phyloP scores from a whole-genome alignment of 2,113 vertebrate genomes.

The Pristiophorus japonicus region DNA sequence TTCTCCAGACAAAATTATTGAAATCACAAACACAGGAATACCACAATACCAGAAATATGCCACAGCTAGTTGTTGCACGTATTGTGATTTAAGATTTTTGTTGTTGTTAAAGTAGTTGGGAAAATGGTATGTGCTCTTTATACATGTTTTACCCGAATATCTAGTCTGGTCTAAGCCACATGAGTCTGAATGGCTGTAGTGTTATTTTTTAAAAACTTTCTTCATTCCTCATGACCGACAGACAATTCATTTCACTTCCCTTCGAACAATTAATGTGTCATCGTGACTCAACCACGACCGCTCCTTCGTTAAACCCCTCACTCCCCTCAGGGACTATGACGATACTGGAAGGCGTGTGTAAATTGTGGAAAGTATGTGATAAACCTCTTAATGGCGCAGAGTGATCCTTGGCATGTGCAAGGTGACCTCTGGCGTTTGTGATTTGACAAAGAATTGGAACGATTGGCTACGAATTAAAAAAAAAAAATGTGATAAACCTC shows the following conservation, averaged over 20 bases:
- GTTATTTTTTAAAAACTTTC: not conserved
- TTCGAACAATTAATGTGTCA: not conserved
- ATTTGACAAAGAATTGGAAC: too few species aligned
- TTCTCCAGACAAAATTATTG: not conserved
- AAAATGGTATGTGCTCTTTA: not conserved
- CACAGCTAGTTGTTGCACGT: too few species aligned
- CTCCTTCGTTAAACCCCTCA: not conserved
- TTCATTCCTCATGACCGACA: not conserved
- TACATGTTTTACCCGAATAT: not conserved
- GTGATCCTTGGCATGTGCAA: too few species aligned
- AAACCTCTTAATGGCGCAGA: too few species aligned
- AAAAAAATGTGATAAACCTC: too few species aligned
- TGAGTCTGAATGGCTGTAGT: not conserved
- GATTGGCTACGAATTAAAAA: too few species aligned
- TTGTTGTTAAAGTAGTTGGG: not conserved
- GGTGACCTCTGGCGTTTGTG: too few species aligned
- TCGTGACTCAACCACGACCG: not conserved
- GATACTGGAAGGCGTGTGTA: too few species aligned
- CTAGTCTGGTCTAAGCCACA: not conserved
- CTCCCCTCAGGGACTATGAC: too few species aligned
- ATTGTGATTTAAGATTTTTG: not conserved
- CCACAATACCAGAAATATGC: not conserved
- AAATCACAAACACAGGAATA: not conserved
- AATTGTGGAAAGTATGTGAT: not conserved
- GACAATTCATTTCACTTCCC: not conserved